Evolutionary conservation across 1,140 invertebrate genomes (phyloP).

Genomic region (Mizuhopecten yessoensis): DNA sequence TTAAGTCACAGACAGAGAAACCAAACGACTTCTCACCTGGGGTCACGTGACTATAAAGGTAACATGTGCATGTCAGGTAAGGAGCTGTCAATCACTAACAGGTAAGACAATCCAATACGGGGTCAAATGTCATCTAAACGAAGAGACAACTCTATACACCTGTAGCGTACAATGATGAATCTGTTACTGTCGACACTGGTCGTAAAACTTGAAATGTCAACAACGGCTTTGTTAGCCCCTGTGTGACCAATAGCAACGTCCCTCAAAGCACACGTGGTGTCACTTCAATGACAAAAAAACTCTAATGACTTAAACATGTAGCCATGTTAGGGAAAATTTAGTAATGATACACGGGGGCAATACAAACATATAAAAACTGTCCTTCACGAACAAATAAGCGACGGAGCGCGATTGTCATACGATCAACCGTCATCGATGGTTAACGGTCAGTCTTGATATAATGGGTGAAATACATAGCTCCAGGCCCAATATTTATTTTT

Average conservation of each 20-base stretch:
- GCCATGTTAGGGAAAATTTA: not conserved
- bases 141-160: not conserved
- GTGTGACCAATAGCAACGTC: not conserved
- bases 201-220: slow-evolving; percentile 35
- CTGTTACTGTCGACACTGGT: not conserved
- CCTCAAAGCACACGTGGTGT: not conserved
- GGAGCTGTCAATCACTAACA: not conserved
- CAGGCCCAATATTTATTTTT: no score
- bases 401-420: not conserved
- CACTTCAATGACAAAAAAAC: not conserved
- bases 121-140: not conserved
- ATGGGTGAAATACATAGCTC: no score
- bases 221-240: not conserved
- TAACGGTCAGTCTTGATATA: no score
- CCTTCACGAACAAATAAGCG: not conserved
- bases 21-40: slow-evolving; percentile 22
- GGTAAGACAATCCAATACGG: slow-evolving; percentile 26
- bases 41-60: slow-evolving; percentile 50
- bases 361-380: not conserved
- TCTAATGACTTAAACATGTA: not conserved
- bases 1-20: slow-evolving; percentile 40
- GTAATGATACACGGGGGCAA: not conserved
- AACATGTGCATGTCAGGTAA: slow-evolving; percentile 31
- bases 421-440: not conserved
- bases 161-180: not conserved